Base-by-base conservation (phyloP, 2,113 vertebrate species). In the Picathartes gymnocephalus region DNA sequence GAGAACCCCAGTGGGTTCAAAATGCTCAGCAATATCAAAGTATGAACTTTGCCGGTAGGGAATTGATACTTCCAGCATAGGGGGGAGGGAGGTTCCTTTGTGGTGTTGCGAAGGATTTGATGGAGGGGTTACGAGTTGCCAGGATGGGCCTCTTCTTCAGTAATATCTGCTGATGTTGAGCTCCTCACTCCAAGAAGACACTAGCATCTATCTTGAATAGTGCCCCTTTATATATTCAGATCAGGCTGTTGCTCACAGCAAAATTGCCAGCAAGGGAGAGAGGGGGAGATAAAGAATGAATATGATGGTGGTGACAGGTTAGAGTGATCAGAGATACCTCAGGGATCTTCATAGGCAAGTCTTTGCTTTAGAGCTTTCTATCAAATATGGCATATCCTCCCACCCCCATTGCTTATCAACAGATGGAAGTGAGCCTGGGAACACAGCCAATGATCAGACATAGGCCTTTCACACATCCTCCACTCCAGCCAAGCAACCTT, bases 401-500 rank as follows among this genome's bases (percentile, higher is more conserved):
- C 80, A 92, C 95, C 72, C 90, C 73, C 88, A 72, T 72, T 88
- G 77, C 90, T 94, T 96, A 94, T 92, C 95, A 94, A 91, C 90
- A 96, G 94, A 97, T 90, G 92, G 86, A 92, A 96, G 90, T 82
- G 94, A 96, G 92, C 93, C 90, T 97, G 94, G 92, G 93, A 97
- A 96, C 80, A 86, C 69, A 92, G 92, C 92, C 93, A 95, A 25
- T 57, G 82, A 93, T 97, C 82, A 95, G 90, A 93, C 82, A 93
- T 93, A 79, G 90, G 85, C 88, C 94, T 96, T 95, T 96, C 88
- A 81, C 88, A 92, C 90, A 93, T 96, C 90, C 88, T 96, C 72
- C 82, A 88, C 82, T 94, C 61, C 76, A 96, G 86, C 95, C 69
- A 92, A 92, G 86, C 81, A 95, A 94, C 94, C 89, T 95, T 95